These are phyloP conservation scores for Pterocles gutturalis DNA, from an alignment of 2,113 vertebrate genomes.

Conservation along the genomic window DNA sequence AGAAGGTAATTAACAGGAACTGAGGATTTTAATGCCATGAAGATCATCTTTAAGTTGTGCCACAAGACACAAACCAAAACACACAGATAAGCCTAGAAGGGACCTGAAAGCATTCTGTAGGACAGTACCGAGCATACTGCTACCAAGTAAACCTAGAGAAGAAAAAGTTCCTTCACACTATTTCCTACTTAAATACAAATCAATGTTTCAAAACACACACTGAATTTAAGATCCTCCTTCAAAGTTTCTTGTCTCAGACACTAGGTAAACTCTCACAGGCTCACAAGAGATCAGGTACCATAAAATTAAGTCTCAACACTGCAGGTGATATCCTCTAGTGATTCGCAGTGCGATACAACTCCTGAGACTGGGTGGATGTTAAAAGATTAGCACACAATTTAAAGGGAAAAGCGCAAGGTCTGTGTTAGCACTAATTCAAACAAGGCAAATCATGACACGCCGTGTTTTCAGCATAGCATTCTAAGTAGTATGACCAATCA, in stretches of 20 bases:
- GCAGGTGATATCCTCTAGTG: neutral
- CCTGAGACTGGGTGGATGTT: fast-evolving
- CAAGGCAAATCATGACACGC: neutral
- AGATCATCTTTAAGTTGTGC: neutral
- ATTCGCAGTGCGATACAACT: neutral
- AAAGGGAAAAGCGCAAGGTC: neutral
- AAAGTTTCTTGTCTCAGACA: neutral
- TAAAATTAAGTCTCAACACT: neutral
- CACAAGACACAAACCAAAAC: neutral
- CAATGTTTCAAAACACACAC: neutral
- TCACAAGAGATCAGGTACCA: neutral
- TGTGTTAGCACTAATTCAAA: neutral
- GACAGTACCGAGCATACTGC: neutral
- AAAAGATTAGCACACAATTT: neutral
- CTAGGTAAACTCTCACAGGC: neutral
- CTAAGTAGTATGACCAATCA: neutral
- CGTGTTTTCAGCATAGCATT: neutral
- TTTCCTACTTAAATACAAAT: neutral
- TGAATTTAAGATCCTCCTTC: neutral
- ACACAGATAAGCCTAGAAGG: neutral
- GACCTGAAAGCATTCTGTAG: neutral
- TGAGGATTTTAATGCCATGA: neutral
- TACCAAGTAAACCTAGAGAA: neutral
- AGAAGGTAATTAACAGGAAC: neutral
- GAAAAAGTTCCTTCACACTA: neutral